A percentile compares a stretch with the other conserved stretches of the same genome.
Evolutionary conservation across 23 tunicate species (phyloP).

Genomic region (Corella eumyota): DNA sequence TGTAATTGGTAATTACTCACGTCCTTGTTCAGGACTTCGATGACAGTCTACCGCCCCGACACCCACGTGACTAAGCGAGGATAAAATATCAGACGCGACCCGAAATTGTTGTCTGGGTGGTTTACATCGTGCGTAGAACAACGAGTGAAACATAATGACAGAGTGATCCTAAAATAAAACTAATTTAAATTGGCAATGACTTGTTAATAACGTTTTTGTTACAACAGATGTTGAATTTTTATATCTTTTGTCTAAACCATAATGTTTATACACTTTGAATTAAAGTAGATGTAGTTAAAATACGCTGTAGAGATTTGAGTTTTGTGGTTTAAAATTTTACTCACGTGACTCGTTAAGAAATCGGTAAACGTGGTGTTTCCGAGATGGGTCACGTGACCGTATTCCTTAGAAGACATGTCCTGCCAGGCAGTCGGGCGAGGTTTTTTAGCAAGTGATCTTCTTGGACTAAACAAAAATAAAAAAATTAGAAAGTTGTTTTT

Average conservation of each 20-base stretch:
- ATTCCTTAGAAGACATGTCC: conserved; percentile 30
- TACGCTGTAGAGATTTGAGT: too few relatives aligned
- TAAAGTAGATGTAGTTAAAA: too few relatives aligned
- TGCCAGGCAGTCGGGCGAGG: conserved; percentile 88
- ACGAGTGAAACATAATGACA: conserved; percentile 60
- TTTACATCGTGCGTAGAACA: conserved; percentile 33
- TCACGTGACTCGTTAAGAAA: conserved; percentile 44
- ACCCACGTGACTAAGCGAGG: conserved; percentile 18
- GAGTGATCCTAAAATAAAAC: conserved; percentile 11
- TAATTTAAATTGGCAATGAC: not conserved
- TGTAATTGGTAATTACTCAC: conserved; percentile 21
- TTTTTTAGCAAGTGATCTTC: conserved; percentile 44
- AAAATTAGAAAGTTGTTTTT: not conserved
- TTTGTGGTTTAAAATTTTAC: too few relatives aligned
- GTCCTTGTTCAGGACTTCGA: conserved; percentile 78
- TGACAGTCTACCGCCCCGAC: conserved; percentile 93
- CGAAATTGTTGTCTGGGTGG: conserved; percentile 16
- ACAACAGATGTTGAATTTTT: not conserved
- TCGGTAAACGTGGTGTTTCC: conserved; percentile 56
- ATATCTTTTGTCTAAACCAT: not conserved
- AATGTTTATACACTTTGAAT: not conserved
- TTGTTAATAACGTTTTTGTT: too few relatives aligned
- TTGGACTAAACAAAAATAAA: conserved; percentile 36
- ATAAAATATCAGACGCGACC: conserved; percentile 10
- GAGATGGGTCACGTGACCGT: conserved; percentile 45